Evolutionary conservation across 2,113 vertebrate genomes (phyloP).

Genomic region (Pionites leucogaster): DNA sequence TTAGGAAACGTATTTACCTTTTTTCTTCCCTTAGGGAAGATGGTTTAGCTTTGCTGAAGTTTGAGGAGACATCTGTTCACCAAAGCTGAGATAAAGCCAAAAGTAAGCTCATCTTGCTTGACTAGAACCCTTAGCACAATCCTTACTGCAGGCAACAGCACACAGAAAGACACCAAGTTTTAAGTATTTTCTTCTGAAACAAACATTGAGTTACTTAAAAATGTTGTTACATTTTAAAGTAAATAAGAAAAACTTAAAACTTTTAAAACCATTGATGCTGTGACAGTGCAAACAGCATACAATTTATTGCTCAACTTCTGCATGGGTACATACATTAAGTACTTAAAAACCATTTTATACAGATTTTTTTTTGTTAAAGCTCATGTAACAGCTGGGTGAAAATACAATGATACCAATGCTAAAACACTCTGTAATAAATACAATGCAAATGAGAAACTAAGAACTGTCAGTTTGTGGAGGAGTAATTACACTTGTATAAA

Average conservation of each 20-base stretch:
- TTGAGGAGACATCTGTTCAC: not conserved
- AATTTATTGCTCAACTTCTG: conserved; percentile 94
- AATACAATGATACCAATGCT: conserved; percentile 83
- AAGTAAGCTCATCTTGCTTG: not conserved
- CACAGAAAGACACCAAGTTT: not conserved
- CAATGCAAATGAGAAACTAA: conserved; percentile 80
- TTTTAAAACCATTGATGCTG: conserved; percentile 86
- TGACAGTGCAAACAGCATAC: conserved; percentile 89
- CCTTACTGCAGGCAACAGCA: not conserved
- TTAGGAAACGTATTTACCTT: not conserved
- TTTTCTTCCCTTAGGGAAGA: not conserved
- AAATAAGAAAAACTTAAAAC: not conserved
- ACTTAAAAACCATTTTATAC: conserved; percentile 83
- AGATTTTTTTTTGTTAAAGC: conserved; percentile 87
- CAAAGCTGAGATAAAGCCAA: not conserved
- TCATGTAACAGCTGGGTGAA: conserved; percentile 90
- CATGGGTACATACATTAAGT: conserved; percentile 86
- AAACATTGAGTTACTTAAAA: not conserved
- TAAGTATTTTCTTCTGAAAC: not conserved
- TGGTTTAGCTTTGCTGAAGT: not conserved
- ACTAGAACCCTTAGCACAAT: not conserved
- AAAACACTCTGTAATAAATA: conserved; percentile 93
- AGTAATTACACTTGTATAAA: conserved; percentile 76
- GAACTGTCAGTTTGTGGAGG: conserved; percentile 75
- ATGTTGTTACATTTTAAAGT: not conserved